These are phyloP conservation scores for Ahaetulla prasina DNA, from an alignment of 2,113 vertebrate genomes.

Conservation along the genomic window DNA sequence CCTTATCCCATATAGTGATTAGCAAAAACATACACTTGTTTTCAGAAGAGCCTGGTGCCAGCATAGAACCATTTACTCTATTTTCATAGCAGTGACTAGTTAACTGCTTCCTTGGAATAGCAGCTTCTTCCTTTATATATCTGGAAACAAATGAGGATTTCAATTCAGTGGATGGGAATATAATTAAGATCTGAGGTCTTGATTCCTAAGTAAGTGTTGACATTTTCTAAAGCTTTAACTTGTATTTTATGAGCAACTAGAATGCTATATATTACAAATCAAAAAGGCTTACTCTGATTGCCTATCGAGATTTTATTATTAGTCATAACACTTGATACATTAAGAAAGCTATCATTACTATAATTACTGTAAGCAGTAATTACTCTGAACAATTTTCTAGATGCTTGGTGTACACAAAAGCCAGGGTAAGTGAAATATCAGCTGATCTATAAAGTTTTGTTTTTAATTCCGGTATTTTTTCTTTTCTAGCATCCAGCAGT, in stretches of 20 bases:
- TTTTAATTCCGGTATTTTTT: constrained; percentile 33
- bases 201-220: constrained; percentile 62
- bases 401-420: background rate
- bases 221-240: constrained; percentile 41
- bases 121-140: background rate
- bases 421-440: background rate
- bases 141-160: constrained; percentile 30
- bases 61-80: constrained; percentile 4
- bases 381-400: background rate
- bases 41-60: constrained; percentile 24
- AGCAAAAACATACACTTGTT: constrained; percentile 34
- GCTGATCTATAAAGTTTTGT: fast-evolving
- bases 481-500: constrained; percentile 79
- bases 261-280: constrained; percentile 4
- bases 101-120: constrained; percentile 4
- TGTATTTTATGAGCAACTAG: constrained; percentile 30
- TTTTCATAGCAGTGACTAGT: constrained; percentile 30
- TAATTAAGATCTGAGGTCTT: constrained; percentile 43
- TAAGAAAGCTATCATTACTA: background rate
- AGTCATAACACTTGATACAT: constrained; percentile 17
- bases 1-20: constrained; percentile 47
- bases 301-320: background rate
- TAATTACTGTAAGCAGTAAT: constrained; percentile 18
- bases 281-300: background rate
- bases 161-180: constrained; percentile 45